These are phyloP conservation scores for Trogon surrucura DNA, from an alignment of 2,113 vertebrate species.

Conservation along the genomic window DNA sequence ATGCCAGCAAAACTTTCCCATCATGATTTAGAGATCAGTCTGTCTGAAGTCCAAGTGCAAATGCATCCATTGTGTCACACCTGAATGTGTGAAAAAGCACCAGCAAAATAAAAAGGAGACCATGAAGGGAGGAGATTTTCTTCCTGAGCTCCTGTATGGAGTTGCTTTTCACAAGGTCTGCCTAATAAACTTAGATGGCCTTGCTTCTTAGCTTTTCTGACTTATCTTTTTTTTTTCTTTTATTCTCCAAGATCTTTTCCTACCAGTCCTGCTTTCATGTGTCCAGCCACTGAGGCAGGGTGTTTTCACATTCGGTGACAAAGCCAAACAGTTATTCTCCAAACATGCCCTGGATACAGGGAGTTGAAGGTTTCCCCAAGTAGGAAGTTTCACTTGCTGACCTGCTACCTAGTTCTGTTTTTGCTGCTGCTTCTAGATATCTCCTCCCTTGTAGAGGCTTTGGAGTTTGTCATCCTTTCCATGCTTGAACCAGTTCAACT, in stretches of 20 bases:
- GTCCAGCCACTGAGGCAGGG: not conserved
- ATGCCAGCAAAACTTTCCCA: not conserved
- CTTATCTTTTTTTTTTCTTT: not conserved
- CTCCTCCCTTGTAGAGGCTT: not conserved
- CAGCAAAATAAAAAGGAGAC: not conserved
- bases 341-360: not conserved
- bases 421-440: not conserved
- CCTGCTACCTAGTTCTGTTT: not conserved
- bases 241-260: not conserved
- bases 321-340: not conserved
- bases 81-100: not conserved
- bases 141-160: accelerated
- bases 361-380: not conserved
- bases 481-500: not conserved
- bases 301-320: not conserved
- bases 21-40: not conserved
- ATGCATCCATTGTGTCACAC: not conserved
- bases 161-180: not conserved
- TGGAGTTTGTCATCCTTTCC: not conserved
- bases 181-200: not conserved
- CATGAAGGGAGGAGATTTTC: not conserved
- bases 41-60: not conserved
- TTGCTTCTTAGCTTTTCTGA: not conserved
- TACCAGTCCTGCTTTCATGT: not conserved
- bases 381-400: not conserved